Base-by-base conservation (phyloP, 2,113 vertebrate genomes). In the Oreochromis niloticus region DNA sequence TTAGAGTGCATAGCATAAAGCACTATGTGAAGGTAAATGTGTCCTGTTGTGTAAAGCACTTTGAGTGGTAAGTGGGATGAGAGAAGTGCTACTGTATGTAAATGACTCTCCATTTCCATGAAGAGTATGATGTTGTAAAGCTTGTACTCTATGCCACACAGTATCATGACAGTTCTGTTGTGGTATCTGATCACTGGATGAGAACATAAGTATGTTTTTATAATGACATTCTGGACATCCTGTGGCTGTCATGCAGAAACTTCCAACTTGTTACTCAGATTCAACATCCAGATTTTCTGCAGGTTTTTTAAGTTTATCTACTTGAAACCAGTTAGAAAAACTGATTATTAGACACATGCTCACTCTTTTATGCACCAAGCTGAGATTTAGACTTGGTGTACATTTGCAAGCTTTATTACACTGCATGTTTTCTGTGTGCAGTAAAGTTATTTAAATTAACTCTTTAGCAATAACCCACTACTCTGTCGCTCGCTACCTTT, bases 211-310 rank as follows among this genome's bases (percentile, higher is more conserved):
- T 7, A 13, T 39, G 36, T 39, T 39, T 39, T 39, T 39, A 10
- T 39, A 39, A 39, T 39, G 36, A 39, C 61, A 66, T 10, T 22
- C 0, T 22, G 61, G 0, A 66, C n/a, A 0, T 39, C 2, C 10
- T 27, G 14, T 46, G 1, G 22, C 6, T 24, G 22, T 6, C 41
- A 30, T 73, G 41, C 22, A 30, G 68, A 73, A 73, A 73, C 5
- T 48, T 5, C 9, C 14, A 73, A 30, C 14, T 73, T 30, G 41
- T 17, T 73, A 41, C 22, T 48, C 22, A 14, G 34, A 5, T 68
- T 68, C 63, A 39, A 39, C 39, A 66, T 61, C 14, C 14, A 19
- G 59, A 63, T 63, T 63, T 3, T 34, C 59, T 34, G 34, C 63
- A 68, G 6, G 36, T 68, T 22, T 68, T 30, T 46, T 30, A 48